Base-by-base conservation (phyloP, 2,113 vertebrate genomes). In the Illadopsis cleaveri region DNA sequence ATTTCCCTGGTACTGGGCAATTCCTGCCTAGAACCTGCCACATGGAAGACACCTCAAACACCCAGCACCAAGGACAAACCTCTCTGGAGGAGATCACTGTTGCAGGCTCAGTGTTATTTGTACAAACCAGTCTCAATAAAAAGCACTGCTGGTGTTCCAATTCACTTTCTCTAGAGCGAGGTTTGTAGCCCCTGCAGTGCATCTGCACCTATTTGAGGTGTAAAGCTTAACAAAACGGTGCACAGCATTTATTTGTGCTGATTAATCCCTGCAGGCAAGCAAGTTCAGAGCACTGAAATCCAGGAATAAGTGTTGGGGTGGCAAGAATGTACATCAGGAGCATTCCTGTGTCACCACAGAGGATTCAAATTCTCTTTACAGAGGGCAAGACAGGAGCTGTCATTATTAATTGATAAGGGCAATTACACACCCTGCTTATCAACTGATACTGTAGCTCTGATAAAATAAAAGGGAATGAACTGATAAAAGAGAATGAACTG, bases 31-130 rank as follows among this genome's bases (percentile, higher is more conserved):
- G 54, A 35, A 8, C 30, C 35, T n/a, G 51, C n/a, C 23, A 11
- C 22, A 18, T 5, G 0, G 0, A 15, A 19, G 19, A 40, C 12
- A 7, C 19, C 44, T 44, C 64, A n/a, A 40, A 23, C 15, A 27
- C 17, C 31, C 28, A 76, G 68, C 31, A 9, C 18, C 38, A 30
- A 1, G 7, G 33, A 25, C 60, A 22, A 65, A 1, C 9, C 33
- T 35, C 35, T 11, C 44, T 27, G 18, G 40, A 31, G 27, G 28
- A 68, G 31, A 25, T 25, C 48, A 30, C 15, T 51, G 23, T 5
- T 30, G 15, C 16, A 37, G 15, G 22, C 33, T 45, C 38, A 33
- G 33, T 4, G 42, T 28, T 28, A 18, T 57, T 80, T 30, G 20
- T 15, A 25, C 21, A 53, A 62, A 10, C 9, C 23, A 17, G 10